A percentile compares a stretch with the other conserved stretches of the same genome.
phyloP scores from a whole-genome alignment of 23 tunicate species.

The Clavelina lepadiformis region DNA sequence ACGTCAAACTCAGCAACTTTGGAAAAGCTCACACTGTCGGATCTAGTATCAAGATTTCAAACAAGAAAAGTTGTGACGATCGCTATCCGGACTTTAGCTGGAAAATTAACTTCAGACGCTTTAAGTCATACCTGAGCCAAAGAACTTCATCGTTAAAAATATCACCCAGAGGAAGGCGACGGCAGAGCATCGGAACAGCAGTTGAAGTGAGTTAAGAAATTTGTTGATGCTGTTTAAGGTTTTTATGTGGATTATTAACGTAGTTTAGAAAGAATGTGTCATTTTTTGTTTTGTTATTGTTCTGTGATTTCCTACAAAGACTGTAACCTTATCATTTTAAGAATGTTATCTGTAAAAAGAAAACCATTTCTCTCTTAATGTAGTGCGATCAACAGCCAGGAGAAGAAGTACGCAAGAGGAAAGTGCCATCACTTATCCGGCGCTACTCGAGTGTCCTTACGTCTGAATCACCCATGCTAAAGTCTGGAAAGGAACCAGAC shows the following conservation, averaged over 20 bases:
- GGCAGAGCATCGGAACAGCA: conserved; percentile 2
- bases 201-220: conserved; percentile 19
- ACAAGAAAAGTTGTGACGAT: background rate
- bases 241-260: too few relatives aligned
- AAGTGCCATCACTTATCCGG: background rate
- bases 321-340: too few relatives aligned
- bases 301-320: too few relatives aligned
- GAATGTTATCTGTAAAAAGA: too few relatives aligned
- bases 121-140: conserved; percentile 25
- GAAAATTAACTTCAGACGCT: conserved; percentile 6
- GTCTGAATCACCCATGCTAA: background rate
- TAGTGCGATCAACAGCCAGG: too few relatives aligned
- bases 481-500: conserved; percentile 8
- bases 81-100: background rate
- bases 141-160: conserved; percentile 29
- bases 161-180: conserved; percentile 6
- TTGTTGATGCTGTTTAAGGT: too few relatives aligned
- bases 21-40: conserved; percentile 33
- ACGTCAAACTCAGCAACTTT: conserved; percentile 42
- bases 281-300: too few relatives aligned
- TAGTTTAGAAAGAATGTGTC: too few relatives aligned
- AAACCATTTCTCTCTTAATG: too few relatives aligned
- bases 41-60: conserved; percentile 42
- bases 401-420: background rate
- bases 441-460: conserved; percentile 8